These are phyloP conservation scores for Cephus rjabovi DNA, from an alignment of 2,888 invertebrate genomes.

Conservation along the genomic window DNA sequence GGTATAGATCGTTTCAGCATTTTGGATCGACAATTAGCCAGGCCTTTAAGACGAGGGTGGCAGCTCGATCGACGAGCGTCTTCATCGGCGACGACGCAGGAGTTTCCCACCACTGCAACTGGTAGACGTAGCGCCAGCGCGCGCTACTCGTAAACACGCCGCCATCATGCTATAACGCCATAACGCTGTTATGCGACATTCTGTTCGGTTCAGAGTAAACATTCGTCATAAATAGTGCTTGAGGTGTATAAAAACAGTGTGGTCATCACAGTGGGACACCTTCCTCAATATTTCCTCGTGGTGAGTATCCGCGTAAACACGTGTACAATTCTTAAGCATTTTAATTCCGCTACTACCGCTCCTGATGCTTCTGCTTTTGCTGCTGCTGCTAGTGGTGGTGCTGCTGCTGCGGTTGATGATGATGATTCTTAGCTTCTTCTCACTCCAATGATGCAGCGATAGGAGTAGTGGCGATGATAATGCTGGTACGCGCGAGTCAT, in stretches of 20 bases:
- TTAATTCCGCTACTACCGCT: too few relatives aligned
- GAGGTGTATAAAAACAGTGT: neutral
- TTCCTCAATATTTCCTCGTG: constrained; percentile 26
- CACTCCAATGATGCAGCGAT: neutral
- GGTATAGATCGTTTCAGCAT: too few relatives aligned
- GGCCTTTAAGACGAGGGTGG: too few relatives aligned
- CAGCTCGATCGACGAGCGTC: too few relatives aligned
- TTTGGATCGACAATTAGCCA: too few relatives aligned
- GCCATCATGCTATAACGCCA: constrained; percentile 41
- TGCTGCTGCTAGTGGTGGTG: neutral
- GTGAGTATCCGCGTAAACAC: constrained; percentile 20
- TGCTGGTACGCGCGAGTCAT: neutral
- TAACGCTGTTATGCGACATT: constrained; percentile 41
- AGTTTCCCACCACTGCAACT: neutral
- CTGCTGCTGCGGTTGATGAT: neutral
- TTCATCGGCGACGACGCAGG: neutral
- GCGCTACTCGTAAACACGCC: constrained; percentile 37
- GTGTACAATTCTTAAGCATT: neutral
- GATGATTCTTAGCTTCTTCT: neutral
- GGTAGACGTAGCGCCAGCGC: constrained; percentile 2
- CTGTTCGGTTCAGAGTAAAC: constrained; percentile 35
- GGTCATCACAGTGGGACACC: constrained; percentile 12
- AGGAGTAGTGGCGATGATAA: neutral
- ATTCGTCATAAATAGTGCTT: constrained; percentile 20
- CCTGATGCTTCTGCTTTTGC: neutral